phyloP scores from a whole-genome alignment of 2,797 vertebrate genomes.

The Loris lydekkerianus region DNA sequence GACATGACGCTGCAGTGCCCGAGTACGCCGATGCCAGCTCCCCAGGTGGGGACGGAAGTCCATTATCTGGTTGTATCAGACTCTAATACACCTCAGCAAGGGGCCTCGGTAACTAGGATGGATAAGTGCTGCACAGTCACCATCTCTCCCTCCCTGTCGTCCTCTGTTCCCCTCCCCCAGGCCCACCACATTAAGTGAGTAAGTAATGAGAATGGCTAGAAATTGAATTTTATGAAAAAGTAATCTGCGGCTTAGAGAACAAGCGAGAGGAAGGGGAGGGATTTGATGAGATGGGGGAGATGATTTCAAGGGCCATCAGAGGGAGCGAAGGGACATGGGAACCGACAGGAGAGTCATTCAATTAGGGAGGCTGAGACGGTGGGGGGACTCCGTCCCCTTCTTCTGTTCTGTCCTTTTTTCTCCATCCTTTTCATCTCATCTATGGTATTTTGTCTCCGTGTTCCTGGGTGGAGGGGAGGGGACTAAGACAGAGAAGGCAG shows the following conservation, averaged over 20 bases:
- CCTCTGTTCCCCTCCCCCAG: background rate
- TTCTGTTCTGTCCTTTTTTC: background rate
- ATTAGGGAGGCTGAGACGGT: constrained; percentile 71
- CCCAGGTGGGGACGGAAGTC: constrained; percentile 66
- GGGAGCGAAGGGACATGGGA: constrained; percentile 82
- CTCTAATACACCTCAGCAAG: constrained; percentile 73
- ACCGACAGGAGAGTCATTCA: constrained; percentile 80
- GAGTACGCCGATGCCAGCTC: background rate
- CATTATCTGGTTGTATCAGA: constrained; percentile 72
- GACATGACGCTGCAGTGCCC: background rate
- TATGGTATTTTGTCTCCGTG: constrained; percentile 81
- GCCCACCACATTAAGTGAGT: constrained; percentile 86
- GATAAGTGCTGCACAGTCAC: constrained; percentile 46
- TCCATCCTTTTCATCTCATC: constrained; percentile 71
- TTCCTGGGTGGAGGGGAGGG: constrained; percentile 65
- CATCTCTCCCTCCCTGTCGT: background rate
- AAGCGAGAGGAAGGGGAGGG: constrained; percentile 81
- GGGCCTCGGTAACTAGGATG: constrained; percentile 65
- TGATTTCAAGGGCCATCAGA: constrained; percentile 74
- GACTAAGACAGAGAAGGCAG: background rate
- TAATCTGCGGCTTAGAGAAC: constrained; percentile 87
- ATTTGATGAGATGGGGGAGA: constrained; percentile 76
- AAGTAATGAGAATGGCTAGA: constrained; percentile 89
- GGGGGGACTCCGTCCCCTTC: background rate
- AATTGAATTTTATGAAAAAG: constrained; percentile 89